A percentile compares a stretch with the other conserved stretches of the same genome.
Evolutionary conservation across 2,888 invertebrate species (phyloP).

Genomic region (Cheilosia grossa): DNA sequence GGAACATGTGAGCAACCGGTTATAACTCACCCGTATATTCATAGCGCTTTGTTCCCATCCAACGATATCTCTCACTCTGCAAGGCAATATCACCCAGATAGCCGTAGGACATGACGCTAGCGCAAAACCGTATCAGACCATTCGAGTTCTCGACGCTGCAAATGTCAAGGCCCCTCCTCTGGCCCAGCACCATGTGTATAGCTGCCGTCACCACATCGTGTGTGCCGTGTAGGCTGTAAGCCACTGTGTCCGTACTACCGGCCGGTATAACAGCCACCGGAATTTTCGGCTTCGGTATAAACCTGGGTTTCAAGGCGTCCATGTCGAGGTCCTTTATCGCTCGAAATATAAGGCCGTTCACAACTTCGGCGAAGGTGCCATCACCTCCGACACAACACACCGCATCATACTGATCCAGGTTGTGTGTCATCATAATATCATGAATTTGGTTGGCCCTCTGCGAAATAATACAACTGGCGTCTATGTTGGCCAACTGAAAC

Average conservation of each 20-base stretch:
- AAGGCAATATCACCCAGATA: conserved; percentile 92
- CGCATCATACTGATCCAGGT: conserved; percentile 86
- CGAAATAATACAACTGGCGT: conserved; percentile 88
- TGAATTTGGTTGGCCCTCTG: conserved; percentile 90
- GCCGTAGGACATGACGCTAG: conserved; percentile 92
- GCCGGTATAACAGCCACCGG: conserved; percentile 87
- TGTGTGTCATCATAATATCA: conserved; percentile 86
- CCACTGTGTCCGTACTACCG: conserved; percentile 91
- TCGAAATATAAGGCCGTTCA: conserved; percentile 89
- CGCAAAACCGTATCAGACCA: conserved; percentile 87
- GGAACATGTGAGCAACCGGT: too few species aligned
- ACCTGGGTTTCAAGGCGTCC: conserved; percentile 79
- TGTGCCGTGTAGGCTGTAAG: conserved; percentile 91
- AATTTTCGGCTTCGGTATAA: conserved; percentile 82
- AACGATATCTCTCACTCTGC: conserved; percentile 91
- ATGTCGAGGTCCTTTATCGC: conserved; percentile 80
- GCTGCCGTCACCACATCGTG: conserved; percentile 91
- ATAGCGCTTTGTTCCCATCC: conserved; percentile 94
- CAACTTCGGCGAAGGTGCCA: conserved; percentile 92
- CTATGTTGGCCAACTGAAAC: conserved; percentile 87
- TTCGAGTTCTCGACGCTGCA: conserved; percentile 88
- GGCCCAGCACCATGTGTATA: conserved; percentile 92
- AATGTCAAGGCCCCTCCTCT: conserved; percentile 89
- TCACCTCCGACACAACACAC: conserved; percentile 94
- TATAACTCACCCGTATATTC: conserved; percentile 87